A percentile compares a stretch with the other conserved stretches of the same genome.
These are phyloP conservation scores for Sepiola atlantica DNA, from an alignment of 2,888 invertebrate genomes.

Conservation along the genomic window DNA sequence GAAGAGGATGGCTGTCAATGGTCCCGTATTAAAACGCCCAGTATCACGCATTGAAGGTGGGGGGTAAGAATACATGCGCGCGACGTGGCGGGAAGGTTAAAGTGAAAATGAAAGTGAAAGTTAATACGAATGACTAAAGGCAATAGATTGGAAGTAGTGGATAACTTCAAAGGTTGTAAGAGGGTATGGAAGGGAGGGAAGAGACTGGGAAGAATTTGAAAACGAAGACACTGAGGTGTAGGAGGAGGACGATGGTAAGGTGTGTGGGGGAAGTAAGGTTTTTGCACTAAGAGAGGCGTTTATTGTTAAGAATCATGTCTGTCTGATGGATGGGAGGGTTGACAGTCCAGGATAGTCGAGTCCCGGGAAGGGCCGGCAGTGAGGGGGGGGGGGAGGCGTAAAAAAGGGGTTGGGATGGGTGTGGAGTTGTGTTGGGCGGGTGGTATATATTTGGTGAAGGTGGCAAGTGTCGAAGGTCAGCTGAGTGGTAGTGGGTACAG, in stretches of 20 bases:
- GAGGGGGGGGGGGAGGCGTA: neutral
- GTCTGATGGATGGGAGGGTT: neutral
- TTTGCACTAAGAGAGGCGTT: neutral
- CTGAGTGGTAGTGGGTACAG: neutral
- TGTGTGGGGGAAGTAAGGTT: neutral
- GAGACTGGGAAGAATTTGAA: neutral
- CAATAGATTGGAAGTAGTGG: neutral
- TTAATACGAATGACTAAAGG: neutral
- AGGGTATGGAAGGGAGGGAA: neutral
- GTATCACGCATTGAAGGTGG: neutral
- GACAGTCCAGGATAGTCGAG: neutral
- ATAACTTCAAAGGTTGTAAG: neutral
- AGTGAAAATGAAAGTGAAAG: neutral
- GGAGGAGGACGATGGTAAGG: neutral
- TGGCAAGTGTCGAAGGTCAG: neutral
- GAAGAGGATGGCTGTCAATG: neutral
- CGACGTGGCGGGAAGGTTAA: no score
- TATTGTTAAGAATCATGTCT: neutral
- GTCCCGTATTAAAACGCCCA: neutral
- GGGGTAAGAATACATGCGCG: neutral
- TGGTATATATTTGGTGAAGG: neutral
- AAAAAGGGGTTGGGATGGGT: neutral
- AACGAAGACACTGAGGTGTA: neutral
- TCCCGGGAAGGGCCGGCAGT: neutral
- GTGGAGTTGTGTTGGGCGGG: neutral